These are phyloP conservation scores for Urocyon cinereoargenteus DNA, from an alignment of 2,797 vertebrate species.

Conservation along the genomic window DNA sequence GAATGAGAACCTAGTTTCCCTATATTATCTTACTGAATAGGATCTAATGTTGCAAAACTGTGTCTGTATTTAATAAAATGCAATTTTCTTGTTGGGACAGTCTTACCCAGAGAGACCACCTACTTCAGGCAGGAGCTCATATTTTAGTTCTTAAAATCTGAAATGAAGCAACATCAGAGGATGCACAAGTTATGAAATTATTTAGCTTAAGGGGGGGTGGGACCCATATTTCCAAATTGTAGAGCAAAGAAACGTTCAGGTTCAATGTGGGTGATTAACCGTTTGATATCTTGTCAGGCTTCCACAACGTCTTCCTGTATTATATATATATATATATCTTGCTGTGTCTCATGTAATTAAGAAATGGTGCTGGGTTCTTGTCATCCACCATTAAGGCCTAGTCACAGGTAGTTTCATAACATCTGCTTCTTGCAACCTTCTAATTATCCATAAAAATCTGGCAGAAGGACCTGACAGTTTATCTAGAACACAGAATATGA, in stretches of 20 bases:
- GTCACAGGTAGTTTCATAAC: slow-evolving; percentile 77
- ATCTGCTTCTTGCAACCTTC: slow-evolving; percentile 78
- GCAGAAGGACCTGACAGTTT: slow-evolving; percentile 69
- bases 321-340: not conserved
- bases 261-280: slow-evolving; percentile 67
- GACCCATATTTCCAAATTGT: not conserved
- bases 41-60: not conserved
- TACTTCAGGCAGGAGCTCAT: not conserved
- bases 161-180: slow-evolving; percentile 16
- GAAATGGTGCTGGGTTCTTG: slow-evolving; percentile 73
- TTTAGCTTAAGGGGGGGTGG: not conserved
- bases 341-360: slow-evolving; percentile 72
- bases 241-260: slow-evolving; percentile 24
- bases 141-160: slow-evolving; percentile 50
- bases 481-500: slow-evolving; percentile 56
- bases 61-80: not conserved
- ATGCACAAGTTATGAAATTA: not conserved
- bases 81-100: not conserved
- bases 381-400: slow-evolving; percentile 76
- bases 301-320: slow-evolving; percentile 27
- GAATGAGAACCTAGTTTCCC: not conserved
- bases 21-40: not conserved
- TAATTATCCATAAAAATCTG: slow-evolving; percentile 82
- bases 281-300: slow-evolving; percentile 64
- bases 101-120: slow-evolving; percentile 15